Evolutionary conservation across 1,140 invertebrate genomes (phyloP), one percentile per base, ranked within the genome.

Genomic region (Bombus confusus): DNA sequence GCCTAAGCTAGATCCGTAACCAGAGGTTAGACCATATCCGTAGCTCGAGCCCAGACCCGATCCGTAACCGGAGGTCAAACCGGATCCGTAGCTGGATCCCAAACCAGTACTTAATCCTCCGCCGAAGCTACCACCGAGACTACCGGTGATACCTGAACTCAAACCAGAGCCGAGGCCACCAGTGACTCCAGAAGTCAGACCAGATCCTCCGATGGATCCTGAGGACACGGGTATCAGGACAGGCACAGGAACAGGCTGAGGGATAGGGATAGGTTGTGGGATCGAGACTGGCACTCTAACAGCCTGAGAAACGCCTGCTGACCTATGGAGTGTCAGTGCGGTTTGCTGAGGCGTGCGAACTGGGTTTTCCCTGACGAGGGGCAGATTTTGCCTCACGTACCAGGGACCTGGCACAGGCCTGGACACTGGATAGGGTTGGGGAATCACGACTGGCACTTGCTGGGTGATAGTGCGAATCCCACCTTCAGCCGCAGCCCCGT

Each of bases 271-370:
- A 2, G 92, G 89, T 13, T 93, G 91, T 2, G 91, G 84, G 5
- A 91, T 85, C 0, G 87, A 87, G 12, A 77, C 31, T 9, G 90
- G 75, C 59, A 62, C 9, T 28, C 9, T 88, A 41, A 18, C 84
- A 69, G 41, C 87, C 68, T n/a, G 86, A 39, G 1, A 88, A 59
- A 59, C 9, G 57, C 47, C 10, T 85, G 78, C 1, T 1, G 47
- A 47, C 15, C 47, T 47, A 6, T 47, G 47, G 47, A 47, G 47
- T 6, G 47, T 47, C 47, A 47, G 15, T 18, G 15, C 47, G 47
- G 91, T 86, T 0, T 92, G 89, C 0, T 93, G 93, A 0, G 92
- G 90, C 9, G 92, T 88, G 2, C 90, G 88, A 4, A 93, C 82
- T 0, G 93, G 92, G 1, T 91, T 88, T 41, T 92, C 91, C 2